A percentile compares a stretch with the other conserved stretches of the same genome.
phyloP scores from a whole-genome alignment of 2,797 vertebrate genomes.

The Aldrovandia affinis region DNA sequence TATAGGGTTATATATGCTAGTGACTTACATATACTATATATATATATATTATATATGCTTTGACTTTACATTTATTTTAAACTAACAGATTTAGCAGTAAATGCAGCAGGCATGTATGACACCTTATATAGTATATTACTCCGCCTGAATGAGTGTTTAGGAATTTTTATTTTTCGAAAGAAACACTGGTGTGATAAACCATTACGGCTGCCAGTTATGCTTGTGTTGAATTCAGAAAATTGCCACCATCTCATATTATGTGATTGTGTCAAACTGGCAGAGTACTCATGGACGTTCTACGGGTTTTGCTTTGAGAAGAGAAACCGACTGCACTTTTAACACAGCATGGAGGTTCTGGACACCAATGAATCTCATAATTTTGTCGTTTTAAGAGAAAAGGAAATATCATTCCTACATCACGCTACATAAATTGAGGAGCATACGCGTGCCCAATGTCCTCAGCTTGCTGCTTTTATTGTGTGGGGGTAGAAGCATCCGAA shows the following conservation, averaged over 20 bases:
- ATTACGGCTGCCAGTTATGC: background rate
- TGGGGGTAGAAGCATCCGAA: slow-evolving; percentile 77
- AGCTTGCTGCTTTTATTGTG: slow-evolving; percentile 79
- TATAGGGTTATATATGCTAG: background rate
- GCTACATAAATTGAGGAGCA: slow-evolving; percentile 80
- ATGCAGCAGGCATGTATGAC: background rate
- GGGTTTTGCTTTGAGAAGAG: background rate
- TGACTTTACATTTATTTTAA: too few species aligned
- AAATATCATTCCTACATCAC: slow-evolving; percentile 79
- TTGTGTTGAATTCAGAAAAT: background rate
- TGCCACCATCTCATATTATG: background rate
- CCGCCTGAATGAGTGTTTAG: background rate
- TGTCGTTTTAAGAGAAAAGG: slow-evolving; percentile 66
- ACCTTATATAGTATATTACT: background rate
- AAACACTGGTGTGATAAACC: background rate
- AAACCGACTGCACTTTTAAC: background rate
- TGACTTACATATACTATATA: too few species aligned
- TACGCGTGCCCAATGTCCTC: slow-evolving; percentile 77
- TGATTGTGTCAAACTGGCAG: background rate
- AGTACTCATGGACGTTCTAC: background rate
- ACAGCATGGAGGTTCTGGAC: slow-evolving; percentile 6
- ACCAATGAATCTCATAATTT: slow-evolving; percentile 69
- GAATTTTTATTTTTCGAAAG: background rate
- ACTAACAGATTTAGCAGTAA: background rate
- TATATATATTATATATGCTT: too few species aligned